phyloP scores from a whole-genome alignment of 2,888 invertebrate genomes.

The Pheosia gnoma region DNA sequence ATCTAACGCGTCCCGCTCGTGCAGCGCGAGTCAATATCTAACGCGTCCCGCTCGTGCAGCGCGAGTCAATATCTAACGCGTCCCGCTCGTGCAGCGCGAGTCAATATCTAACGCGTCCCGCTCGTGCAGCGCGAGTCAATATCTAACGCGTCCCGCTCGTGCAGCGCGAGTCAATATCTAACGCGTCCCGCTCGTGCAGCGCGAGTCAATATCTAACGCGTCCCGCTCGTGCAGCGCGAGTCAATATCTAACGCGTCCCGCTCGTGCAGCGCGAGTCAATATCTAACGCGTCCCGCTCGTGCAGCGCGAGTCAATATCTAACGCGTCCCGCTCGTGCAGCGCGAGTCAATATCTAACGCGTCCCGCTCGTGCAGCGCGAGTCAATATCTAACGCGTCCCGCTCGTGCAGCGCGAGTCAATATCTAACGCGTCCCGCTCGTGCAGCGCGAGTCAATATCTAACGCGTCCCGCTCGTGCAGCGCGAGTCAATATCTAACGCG shows the following conservation, averaged over 20 bases:
- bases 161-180: constrained; percentile 61
- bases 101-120: neutral
- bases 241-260: neutral
- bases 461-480: constrained; percentile 63
- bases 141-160: neutral
- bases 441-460: neutral
- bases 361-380: neutral
- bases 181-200: neutral
- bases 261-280: neutral
- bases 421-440: neutral
- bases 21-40: neutral
- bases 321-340: neutral
- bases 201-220: neutral
- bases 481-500: neutral
- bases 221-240: constrained; percentile 63
- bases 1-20: neutral
- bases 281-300: neutral
- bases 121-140: neutral
- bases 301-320: neutral
- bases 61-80: neutral
- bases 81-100: constrained; percentile 62
- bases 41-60: constrained; percentile 63
- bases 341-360: neutral
- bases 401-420: constrained; percentile 61
- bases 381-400: neutral